These are phyloP conservation scores for Peromyscus melanophrys DNA, from an alignment of 2,797 vertebrate species.

Conservation along the genomic window DNA sequence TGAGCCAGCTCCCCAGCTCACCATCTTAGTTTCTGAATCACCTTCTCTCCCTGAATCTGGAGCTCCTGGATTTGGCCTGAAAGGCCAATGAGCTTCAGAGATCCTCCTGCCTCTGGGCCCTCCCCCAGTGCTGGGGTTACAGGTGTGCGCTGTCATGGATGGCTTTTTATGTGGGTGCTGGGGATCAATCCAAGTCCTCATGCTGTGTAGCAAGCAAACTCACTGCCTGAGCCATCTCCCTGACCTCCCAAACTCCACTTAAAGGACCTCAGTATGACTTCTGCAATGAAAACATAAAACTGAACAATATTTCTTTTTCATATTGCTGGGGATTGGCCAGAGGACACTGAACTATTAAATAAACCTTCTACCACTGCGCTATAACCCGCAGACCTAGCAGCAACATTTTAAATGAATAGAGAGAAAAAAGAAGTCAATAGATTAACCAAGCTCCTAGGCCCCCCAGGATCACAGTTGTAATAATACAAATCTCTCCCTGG, in stretches of 20 bases:
- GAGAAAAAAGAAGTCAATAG: too few relatives aligned
- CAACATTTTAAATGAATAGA: too few relatives aligned
- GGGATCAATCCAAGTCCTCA: background rate
- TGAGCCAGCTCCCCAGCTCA: background rate
- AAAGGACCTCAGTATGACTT: slow-evolving; percentile 10
- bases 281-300: background rate
- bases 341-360: too few relatives aligned
- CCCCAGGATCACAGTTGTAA: too few relatives aligned
- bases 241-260: background rate
- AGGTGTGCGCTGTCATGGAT: background rate
- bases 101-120: background rate
- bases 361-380: too few relatives aligned
- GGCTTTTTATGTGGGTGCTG: background rate
- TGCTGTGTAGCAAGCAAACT: background rate
- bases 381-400: too few relatives aligned
- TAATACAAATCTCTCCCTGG: too few relatives aligned
- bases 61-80: background rate
- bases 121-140: background rate
- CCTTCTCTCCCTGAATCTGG: background rate
- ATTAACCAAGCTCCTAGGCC: too few relatives aligned
- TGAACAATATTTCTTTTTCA: background rate
- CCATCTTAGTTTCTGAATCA: background rate
- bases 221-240: background rate
- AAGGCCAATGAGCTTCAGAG: background rate
- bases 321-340: background rate